These are phyloP conservation scores for Sisor rabdophorus DNA, from an alignment of 2,113 vertebrate species.

Conservation along the genomic window DNA sequence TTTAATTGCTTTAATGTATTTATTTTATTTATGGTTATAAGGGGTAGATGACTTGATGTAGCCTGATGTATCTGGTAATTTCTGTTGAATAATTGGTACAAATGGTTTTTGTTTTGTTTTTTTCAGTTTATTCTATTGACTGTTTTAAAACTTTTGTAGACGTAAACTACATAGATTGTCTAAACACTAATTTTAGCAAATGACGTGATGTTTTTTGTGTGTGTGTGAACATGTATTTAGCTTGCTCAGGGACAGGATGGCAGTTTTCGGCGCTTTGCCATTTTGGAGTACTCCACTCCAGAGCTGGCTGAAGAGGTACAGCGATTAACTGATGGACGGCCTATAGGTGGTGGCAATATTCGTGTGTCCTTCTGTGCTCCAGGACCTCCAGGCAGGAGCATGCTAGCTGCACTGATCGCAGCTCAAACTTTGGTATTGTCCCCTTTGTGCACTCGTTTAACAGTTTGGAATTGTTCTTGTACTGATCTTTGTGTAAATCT, in stretches of 20 bases:
- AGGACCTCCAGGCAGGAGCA: conserved; percentile 85
- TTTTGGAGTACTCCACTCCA: conserved; percentile 79
- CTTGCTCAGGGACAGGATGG: conserved; percentile 87
- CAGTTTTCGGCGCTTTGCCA: conserved; percentile 82
- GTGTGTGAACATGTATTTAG: conserved; percentile 56
- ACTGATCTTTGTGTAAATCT: not conserved
- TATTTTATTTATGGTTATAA: too few relatives aligned
- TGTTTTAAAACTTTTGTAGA: too few relatives aligned
- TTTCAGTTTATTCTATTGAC: too few relatives aligned
- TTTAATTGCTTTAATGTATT: too few relatives aligned
- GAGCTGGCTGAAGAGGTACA: conserved; percentile 80
- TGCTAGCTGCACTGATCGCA: conserved; percentile 87
- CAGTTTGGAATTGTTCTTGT: not conserved
- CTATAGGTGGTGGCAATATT: conserved; percentile 71
- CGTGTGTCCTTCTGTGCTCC: conserved; percentile 90
- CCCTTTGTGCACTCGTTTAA: not conserved
- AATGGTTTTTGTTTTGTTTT: too few relatives aligned
- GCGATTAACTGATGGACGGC: conserved; percentile 67
- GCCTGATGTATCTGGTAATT: too few relatives aligned
- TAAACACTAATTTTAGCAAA: too few relatives aligned
- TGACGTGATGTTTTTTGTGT: not conserved
- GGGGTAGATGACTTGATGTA: too few relatives aligned
- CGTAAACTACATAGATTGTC: too few relatives aligned
- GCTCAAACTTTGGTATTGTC: conserved; percentile 82
- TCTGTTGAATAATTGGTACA: too few relatives aligned